A percentile compares a stretch with the other conserved stretches of the same genome.
These are phyloP conservation scores for Gymnocypris eckloni DNA, from an alignment of 2,797 vertebrate genomes.

Conservation along the genomic window DNA sequence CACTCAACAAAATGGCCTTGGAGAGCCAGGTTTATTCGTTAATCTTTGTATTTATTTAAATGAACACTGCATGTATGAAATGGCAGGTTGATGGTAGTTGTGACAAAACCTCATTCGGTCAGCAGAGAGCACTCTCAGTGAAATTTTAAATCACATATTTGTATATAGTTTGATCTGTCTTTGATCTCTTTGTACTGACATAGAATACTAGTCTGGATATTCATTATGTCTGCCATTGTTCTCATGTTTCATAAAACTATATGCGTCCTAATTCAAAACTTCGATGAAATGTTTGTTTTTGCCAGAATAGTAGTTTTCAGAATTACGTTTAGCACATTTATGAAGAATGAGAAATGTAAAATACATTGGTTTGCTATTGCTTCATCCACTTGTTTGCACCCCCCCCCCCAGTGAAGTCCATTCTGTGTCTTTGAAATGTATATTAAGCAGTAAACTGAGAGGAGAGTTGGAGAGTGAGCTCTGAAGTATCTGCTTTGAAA, in stretches of 20 bases:
- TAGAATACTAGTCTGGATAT: background rate
- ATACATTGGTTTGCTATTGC: conserved; percentile 17
- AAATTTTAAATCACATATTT: background rate
- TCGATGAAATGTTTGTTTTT: background rate
- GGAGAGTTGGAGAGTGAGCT: background rate
- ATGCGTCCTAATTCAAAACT: background rate
- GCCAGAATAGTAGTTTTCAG: background rate
- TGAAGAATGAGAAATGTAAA: background rate
- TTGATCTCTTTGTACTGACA: background rate
- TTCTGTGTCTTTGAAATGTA: conserved; percentile 53
- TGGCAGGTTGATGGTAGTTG: background rate
- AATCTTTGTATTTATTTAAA: conserved; percentile 1
- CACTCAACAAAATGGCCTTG: background rate
- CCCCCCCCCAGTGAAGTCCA: background rate
- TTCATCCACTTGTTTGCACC: conserved; percentile 1
- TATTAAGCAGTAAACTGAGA: conserved; percentile 37
- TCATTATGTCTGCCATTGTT: background rate
- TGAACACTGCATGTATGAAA: background rate
- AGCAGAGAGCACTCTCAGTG: conserved; percentile 1
- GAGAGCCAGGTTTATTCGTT: background rate
- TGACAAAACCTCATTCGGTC: background rate
- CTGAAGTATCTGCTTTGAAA: conserved; percentile 53
- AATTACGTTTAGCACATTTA: background rate
- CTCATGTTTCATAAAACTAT: background rate
- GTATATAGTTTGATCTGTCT: background rate